Evolutionary conservation across 2,888 invertebrate species (phyloP), one percentile per base, ranked within the genome.

Genomic region (Hirtodrosophila alboralis): DNA sequence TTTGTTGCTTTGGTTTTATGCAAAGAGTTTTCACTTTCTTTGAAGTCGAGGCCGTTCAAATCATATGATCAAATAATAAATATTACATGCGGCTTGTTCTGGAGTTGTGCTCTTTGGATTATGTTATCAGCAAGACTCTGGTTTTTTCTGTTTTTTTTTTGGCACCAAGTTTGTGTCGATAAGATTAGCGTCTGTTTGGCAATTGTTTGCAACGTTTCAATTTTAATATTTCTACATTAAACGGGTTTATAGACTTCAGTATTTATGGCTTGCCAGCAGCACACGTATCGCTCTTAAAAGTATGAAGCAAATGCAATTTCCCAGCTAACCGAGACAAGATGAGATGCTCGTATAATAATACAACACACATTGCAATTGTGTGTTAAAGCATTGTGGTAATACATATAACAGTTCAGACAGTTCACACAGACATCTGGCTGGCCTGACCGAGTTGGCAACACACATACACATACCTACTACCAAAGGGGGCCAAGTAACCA

Each of bases 61-160:
- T 76, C 71, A 66, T 56, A 48, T 64, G 79, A 80, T 79, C 80
- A 66, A 75, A 77, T 84, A 80, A 84, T 75, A 45, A 30, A 38
- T 28, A 45, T 60, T 70, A 47, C 36, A 60, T 9, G 28, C 16
- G 26, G 23, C 51, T 23, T 30, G 27, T 61, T 67, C 67, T 67
- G 45, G 23, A 43, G 26, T 40, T 57, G 26, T 27, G 31, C 16
- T 43, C 13, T 27, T 58, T 52, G 83, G 67, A 64, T 58, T 58
- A 68, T 60, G 57, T 34, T 81, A 77, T 76, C 81, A 53, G 28
- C 18, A 18, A 18, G 18, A 18, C 2, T 7, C 5, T 3, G 8
- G 59, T 61, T 62, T 53, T 53, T 26, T 16, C 13, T 12, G 1
- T 21, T 34, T 38, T 44, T 34, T 9, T 43, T 37, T 58, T 67